These are phyloP conservation scores for Wiebesia pumilae DNA, from an alignment of 1,140 invertebrate species.

Conservation along the genomic window DNA sequence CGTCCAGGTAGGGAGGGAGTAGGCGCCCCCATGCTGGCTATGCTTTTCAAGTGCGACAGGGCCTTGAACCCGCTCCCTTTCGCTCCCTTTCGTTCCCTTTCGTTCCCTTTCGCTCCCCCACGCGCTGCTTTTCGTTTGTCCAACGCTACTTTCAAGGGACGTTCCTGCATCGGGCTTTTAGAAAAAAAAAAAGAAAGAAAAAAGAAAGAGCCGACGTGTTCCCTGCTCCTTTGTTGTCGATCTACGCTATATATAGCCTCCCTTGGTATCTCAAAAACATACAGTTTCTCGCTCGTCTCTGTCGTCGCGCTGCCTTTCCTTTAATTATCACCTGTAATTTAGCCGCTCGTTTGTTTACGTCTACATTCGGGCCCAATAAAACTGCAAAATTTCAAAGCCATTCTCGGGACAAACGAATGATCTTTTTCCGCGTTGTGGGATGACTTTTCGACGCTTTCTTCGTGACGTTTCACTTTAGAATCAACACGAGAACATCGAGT, in stretches of 20 bases:
- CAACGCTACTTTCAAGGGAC: background rate
- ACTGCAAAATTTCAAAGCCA: background rate
- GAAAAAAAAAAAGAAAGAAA: background rate
- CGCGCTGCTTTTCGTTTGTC: background rate
- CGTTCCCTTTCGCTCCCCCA: background rate
- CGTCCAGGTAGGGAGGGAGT: conserved; percentile 27
- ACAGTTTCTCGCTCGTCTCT: background rate
- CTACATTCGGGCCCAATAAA: background rate
- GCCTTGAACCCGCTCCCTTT: conserved; percentile 26
- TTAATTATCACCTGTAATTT: background rate
- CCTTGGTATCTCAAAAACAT: background rate
- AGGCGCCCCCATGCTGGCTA: conserved; percentile 7
- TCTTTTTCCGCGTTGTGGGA: background rate
- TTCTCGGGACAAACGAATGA: background rate
- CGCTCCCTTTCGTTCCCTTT: no score
- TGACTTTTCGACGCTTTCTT: background rate
- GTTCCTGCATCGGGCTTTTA: conserved; percentile 28
- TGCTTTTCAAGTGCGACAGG: conserved; percentile 32
- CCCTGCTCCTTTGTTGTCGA: background rate
- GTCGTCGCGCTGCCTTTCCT: background rate
- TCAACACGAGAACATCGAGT: background rate
- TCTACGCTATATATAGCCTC: background rate
- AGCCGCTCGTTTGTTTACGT: background rate
- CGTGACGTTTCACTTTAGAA: background rate
- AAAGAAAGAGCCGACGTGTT: background rate